Base-by-base conservation (phyloP, 2,113 vertebrate species). In the Macrotus californicus region DNA sequence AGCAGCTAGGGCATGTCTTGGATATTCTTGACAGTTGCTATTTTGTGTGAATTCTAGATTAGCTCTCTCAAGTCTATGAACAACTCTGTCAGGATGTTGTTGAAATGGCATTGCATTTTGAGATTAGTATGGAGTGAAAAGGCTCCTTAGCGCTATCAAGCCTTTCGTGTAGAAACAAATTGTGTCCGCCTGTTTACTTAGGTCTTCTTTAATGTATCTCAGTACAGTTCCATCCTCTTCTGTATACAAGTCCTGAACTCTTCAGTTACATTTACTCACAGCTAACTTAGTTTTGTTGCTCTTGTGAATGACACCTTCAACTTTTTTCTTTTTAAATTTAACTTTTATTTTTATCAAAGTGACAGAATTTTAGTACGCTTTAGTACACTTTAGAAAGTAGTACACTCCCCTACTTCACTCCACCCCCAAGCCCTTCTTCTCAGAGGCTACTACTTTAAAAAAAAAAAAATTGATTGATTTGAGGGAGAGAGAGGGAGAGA, bases 321-420 rank as follows among this genome's bases (percentile, higher is more conserved):
- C 24, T 19, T 43, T 22, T 59, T 87, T 72, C 29, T 50, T 69
- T 56, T 94, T 81, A n/a, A 91, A 73, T 13, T 81, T 64, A 43
- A 56, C 91, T 54, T 67, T 88, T 75, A 75, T 82, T 76, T 92
- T 83, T 64, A 85, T 91, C 48, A 92, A 39, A 87, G 26, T 50
- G 80, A 83, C 75, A 48, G 31, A 67, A 66, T 59, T 61, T 46
- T n/a, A n/a, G n/a, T n/a, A n/a, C n/a, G n/a, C n/a, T n/a, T n/a
- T n/a, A n/a, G n/a, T n/a, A n/a, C n/a, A n/a, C n/a, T n/a, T n/a
- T 67, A 34, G 22, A 69, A 92, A 76, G 39, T 48, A 87, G 7
- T 41, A 8, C 29, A 75, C 50, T 75, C 15, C 56, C 29, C 14
- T 41, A 19, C 7, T 41, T 15, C 8, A 48, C 13, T 41, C n/a